phyloP scores from a whole-genome alignment of 1,140 invertebrate genomes.

The Aporrectodea caliginosa region DNA sequence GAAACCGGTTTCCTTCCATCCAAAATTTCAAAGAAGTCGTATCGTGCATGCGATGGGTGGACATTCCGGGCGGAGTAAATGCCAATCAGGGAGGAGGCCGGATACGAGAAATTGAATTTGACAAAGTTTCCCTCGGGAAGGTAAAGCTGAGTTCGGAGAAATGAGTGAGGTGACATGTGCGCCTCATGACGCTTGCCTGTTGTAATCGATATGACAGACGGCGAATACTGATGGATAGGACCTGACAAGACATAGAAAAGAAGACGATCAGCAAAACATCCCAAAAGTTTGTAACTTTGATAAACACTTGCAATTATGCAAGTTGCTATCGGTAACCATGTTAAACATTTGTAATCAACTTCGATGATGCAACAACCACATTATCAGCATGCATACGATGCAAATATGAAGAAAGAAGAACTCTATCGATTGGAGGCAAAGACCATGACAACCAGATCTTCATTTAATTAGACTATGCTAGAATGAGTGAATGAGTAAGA shows the following conservation, averaged over 20 bases:
- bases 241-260: no score
- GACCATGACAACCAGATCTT: no score
- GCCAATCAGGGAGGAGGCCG: conserved; percentile 83
- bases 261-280: no score
- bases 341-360: no score
- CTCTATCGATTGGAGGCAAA: no score
- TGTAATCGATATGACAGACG: background rate
- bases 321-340: no score
- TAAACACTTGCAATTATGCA: no score
- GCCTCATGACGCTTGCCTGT: conserved; percentile 51
- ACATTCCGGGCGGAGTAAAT: conserved; percentile 87
- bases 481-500: no score
- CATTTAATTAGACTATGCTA: no score
- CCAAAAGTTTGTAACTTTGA: background rate
- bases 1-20: conserved; percentile 70
- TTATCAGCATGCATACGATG: no score
- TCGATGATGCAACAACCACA: no score
- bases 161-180: conserved; percentile 84
- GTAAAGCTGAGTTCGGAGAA: conserved; percentile 95
- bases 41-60: conserved; percentile 88
- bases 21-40: conserved; percentile 89
- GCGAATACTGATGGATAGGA: background rate
- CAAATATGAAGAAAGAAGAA: no score
- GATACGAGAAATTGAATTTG: conserved; percentile 89
- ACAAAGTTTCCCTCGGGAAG: conserved; percentile 65